Evolutionary conservation across 2,113 vertebrate species (phyloP), one percentile per base, ranked within the genome.

Genomic region (Anguilla japonica): DNA sequence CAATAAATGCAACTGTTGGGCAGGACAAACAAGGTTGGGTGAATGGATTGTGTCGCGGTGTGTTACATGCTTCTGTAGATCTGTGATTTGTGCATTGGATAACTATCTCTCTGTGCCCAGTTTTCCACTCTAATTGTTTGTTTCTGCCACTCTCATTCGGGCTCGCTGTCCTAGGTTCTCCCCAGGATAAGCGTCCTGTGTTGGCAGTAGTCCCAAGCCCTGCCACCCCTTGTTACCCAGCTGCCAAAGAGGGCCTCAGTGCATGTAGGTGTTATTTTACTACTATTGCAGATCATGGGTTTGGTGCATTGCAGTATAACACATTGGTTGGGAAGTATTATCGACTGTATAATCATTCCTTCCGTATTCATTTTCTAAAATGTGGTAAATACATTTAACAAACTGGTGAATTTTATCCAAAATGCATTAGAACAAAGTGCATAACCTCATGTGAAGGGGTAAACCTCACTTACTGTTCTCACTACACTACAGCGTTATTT

Each of bases 171-270:
- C 63, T 90, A 97, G 96, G 83, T 6, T 94, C 88, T 46, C 93
- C 94, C 40, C 92, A 95, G 89, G 91, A 96, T 67, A 96, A 96
- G 90, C 94, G 91, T 84, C 95, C 95, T 0, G 18, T 95, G 41
- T 91, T 95, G 1, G 95, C 94, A 78, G 95, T 96, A 75, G 95
- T 96, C 87, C 95, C 95, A 83, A 96, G 94, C 90, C 94, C 95
- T 2, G 95, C 94, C 56, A 93, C 93, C 71, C 91, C 93, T 0
- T 93, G 92, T 56, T 91, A 91, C 84, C 91, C 93, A 22, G 92
- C 91, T 1, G 92, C 91, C 81, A 94, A 88, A 80, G 94, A 96
- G 34, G 94, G 95, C 84, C 92, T 95, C 75, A 89, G 75, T 29
- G 92, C 93, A 82, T 94, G 96, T 96, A 88, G 91, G 92, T 91